Evolutionary conservation across 1,140 invertebrate genomes (phyloP).

Genomic region (Pogonomyrmex barbatus): DNA sequence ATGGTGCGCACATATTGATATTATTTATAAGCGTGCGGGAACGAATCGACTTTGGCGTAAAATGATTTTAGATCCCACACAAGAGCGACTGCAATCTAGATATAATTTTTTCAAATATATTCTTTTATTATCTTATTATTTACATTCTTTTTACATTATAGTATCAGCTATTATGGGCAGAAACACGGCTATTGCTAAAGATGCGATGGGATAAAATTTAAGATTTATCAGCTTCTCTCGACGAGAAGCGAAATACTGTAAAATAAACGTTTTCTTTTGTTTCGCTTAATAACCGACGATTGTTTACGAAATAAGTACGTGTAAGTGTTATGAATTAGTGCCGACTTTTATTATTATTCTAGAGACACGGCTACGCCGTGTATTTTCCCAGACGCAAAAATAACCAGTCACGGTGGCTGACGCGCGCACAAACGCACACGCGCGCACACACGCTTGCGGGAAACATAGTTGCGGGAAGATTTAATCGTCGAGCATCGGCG

Average conservation of each 20-base stretch:
- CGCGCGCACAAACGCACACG: neutral
- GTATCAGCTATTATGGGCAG: too few relatives aligned
- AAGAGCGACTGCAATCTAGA: too few relatives aligned
- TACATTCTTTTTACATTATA: neutral
- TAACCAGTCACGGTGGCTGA: slow-evolving; percentile 17
- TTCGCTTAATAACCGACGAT: neutral
- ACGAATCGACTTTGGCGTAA: neutral
- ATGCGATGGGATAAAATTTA: too few relatives aligned
- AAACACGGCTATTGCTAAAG: too few relatives aligned
- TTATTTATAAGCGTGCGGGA: neutral
- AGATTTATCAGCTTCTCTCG: neutral
- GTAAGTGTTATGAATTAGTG: neutral
- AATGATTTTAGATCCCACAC: neutral
- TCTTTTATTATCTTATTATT: neutral
- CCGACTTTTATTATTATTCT: neutral
- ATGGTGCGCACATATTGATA: neutral
- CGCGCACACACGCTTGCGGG: neutral
- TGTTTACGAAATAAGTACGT: neutral
- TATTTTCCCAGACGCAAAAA: slow-evolving; percentile 36
- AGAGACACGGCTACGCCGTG: neutral
- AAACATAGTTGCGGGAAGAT: slow-evolving; percentile 62
- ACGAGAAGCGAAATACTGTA: neutral
- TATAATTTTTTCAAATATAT: neutral
- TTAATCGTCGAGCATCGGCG: slow-evolving; percentile 70
- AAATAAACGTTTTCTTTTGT: neutral